phyloP scores from a whole-genome alignment of 2,888 invertebrate species.

The Mythimna pallens region DNA sequence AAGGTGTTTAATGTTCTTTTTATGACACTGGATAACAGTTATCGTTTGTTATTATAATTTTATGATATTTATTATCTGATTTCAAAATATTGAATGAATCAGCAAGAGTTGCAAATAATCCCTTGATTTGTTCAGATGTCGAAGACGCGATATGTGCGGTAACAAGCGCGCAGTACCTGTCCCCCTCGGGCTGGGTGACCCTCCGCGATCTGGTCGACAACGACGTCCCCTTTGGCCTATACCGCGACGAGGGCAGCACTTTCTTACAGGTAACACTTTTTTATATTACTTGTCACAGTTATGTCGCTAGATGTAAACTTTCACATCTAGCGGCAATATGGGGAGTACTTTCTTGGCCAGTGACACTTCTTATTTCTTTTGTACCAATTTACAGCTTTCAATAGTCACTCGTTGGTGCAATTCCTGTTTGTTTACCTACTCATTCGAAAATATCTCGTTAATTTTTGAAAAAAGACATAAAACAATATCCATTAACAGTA shows the following conservation, averaged over 20 bases:
- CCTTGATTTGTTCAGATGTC: conserved; percentile 89
- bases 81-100: conserved; percentile 8
- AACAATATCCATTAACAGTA: too few species aligned
- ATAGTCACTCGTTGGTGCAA: too few species aligned
- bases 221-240: conserved; percentile 95
- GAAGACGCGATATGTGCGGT: conserved; percentile 95
- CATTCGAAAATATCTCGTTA: too few species aligned
- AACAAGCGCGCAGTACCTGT: conserved; percentile 95
- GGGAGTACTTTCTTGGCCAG: too few species aligned
- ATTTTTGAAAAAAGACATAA: too few species aligned
- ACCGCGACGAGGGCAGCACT: conserved; percentile 95
- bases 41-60: conserved; percentile 2
- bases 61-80: background rate
- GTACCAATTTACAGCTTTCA: too few species aligned
- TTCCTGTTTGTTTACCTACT: too few species aligned
- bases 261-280: conserved; percentile 88
- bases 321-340: too few species aligned
- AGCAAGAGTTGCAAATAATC: conserved; percentile 8
- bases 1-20: conserved; percentile 14
- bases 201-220: conserved; percentile 93
- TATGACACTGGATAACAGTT: conserved; percentile 10
- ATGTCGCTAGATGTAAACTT: too few species aligned
- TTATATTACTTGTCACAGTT: background rate
- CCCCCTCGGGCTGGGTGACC: conserved; percentile 95
- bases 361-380: too few species aligned